Conservation (phyloP, 2,888 invertebrate genomes). For the Trissoscelio sp. region DNA sequence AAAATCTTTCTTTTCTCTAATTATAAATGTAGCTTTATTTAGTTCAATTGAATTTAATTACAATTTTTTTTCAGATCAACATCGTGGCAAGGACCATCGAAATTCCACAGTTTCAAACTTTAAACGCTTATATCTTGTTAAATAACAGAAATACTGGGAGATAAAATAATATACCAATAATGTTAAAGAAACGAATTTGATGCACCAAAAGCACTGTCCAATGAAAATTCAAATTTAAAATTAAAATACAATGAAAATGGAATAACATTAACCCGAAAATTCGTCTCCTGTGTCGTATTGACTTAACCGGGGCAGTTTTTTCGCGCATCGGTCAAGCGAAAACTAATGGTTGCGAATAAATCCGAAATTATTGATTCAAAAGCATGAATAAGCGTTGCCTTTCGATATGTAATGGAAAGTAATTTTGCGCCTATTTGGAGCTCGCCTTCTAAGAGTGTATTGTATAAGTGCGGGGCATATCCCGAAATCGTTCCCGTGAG, state of each 20-base stretch:
- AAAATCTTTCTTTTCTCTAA: too few relatives aligned
- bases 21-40: too few relatives aligned
- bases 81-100: too few relatives aligned
- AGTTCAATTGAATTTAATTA: too few relatives aligned
- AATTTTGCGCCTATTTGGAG: conserved; percentile 64
- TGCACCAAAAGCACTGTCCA: too few relatives aligned
- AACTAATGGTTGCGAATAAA: conserved; percentile 3
- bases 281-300: conserved; percentile 19
- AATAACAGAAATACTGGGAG: too few relatives aligned
- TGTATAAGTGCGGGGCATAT: conserved; percentile 32
- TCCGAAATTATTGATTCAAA: conserved; percentile 44
- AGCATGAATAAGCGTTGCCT: conserved; percentile 46
- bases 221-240: conserved; percentile 40
- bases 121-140: too few relatives aligned
- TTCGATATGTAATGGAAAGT: conserved; percentile 58
- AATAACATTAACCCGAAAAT: conserved; percentile 26
- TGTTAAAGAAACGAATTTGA: too few relatives aligned
- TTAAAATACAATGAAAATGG: conserved; percentile 22
- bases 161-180: too few relatives aligned
- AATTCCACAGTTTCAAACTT: too few relatives aligned
- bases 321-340: background rate
- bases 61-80: too few relatives aligned
- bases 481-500: conserved; percentile 52
- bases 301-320: conserved; percentile 9
- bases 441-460: conserved; percentile 18